Conservation (phyloP, 2,888 invertebrate genomes). For the Zele albiditarsus region DNA sequence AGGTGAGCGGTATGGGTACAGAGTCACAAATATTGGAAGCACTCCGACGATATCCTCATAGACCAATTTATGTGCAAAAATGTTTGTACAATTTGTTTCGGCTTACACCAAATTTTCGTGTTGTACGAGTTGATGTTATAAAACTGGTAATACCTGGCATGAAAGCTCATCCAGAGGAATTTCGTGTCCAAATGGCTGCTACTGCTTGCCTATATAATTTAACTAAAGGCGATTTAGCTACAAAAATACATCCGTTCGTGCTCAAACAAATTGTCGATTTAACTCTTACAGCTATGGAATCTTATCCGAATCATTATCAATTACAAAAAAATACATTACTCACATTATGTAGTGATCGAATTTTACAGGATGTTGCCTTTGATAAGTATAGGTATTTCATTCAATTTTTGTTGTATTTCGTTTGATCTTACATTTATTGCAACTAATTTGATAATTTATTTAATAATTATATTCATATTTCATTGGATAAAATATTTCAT, state of each 20-base stretch:
- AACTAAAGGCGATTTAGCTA: constrained; percentile 79
- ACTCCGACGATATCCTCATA: constrained; percentile 75
- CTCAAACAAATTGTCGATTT: constrained; percentile 78
- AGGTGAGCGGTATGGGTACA: constrained; percentile 76
- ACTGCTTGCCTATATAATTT: constrained; percentile 85
- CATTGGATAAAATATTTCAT: background rate
- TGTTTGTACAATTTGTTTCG: constrained; percentile 79
- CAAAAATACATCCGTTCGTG: constrained; percentile 78
- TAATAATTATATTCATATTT: too few species aligned
- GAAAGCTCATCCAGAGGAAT: constrained; percentile 74
- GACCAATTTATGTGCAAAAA: constrained; percentile 79
- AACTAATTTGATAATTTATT: too few species aligned
- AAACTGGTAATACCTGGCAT: constrained; percentile 76
- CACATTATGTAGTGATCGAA: constrained; percentile 83
- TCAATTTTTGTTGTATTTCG: background rate
- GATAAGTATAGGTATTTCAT: constrained; percentile 74
- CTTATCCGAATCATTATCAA: constrained; percentile 79
- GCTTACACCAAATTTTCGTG: constrained; percentile 73
- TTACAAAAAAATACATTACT: constrained; percentile 83
- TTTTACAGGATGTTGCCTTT: constrained; percentile 82
- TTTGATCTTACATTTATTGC: background rate
- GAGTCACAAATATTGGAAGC: constrained; percentile 77
- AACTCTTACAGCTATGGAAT: constrained; percentile 81
- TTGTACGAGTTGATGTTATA: constrained; percentile 78
- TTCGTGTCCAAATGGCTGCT: constrained; percentile 83